A percentile compares a stretch with the other conserved stretches of the same genome.
Evolutionary conservation across 2,888 invertebrate species (phyloP).

Genomic region (Drosophila kambysellisi): DNA sequence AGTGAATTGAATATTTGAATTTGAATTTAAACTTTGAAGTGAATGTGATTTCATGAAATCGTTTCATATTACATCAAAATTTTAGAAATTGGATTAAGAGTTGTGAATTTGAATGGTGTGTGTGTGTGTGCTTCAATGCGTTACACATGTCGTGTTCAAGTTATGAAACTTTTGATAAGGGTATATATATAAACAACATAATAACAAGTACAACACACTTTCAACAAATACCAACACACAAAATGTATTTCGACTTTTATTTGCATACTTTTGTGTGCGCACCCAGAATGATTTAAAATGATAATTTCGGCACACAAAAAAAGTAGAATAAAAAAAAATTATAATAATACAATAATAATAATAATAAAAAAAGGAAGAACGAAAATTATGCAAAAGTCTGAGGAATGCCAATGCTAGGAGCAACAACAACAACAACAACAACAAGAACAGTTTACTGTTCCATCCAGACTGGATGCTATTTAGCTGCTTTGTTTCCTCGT

Average conservation of each 20-base stretch:
- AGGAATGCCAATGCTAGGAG: constrained; percentile 14
- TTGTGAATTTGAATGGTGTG: not conserved
- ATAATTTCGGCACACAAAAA: constrained; percentile 60
- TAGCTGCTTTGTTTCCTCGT: constrained; percentile 17
- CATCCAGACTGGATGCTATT: constrained; percentile 56
- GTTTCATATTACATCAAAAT: not conserved
- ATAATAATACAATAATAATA: constrained; percentile 27
- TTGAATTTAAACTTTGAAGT: not conserved
- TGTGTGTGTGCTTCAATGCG: not conserved
- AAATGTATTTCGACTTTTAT: constrained; percentile 69
- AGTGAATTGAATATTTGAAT: not conserved
- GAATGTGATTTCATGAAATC: not conserved
- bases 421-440: constrained; percentile 3
- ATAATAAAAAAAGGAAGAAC: constrained; percentile 15
- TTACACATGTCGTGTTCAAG: constrained; percentile 6
- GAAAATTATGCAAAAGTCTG: constrained; percentile 16
- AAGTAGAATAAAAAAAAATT: constrained; percentile 4
- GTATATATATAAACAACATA: constrained; percentile 39
- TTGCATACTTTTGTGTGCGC: constrained; percentile 73
- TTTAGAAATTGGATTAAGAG: not conserved
- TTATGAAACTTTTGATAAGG: constrained; percentile 24
- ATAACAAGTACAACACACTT: constrained; percentile 9
- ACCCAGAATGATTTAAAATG: constrained; percentile 77
- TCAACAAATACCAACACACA: constrained; percentile 35
- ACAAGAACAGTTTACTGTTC: not conserved